phyloP scores from a whole-genome alignment of 1,140 invertebrate species.

The Brachionus asplanchnoidis region DNA sequence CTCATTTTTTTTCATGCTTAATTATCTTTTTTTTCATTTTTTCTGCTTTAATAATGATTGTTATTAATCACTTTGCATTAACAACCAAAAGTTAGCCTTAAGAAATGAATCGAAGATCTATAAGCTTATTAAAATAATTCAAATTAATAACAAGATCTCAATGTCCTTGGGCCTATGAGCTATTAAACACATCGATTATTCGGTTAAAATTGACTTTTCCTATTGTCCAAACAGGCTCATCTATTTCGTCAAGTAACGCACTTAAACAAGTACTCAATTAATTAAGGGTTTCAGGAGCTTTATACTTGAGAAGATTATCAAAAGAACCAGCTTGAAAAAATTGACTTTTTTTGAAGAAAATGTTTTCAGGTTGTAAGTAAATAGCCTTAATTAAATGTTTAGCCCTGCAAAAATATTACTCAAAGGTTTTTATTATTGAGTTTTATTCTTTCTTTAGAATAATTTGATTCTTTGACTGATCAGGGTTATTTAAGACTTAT shows the following conservation, averaged over 20 bases:
- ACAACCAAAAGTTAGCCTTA: conserved; percentile 6
- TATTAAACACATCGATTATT: conserved; percentile 20
- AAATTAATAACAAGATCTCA: not conserved
- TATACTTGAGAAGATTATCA: not conserved
- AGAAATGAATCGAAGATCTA: not conserved
- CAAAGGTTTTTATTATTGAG: not conserved
- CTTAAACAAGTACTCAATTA: not conserved
- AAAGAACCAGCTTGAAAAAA: not conserved
- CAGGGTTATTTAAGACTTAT: no score
- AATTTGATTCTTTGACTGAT: no score
- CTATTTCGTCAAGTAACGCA: conserved; percentile 11
- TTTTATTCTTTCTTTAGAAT: not conserved
- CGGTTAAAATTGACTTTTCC: not conserved
- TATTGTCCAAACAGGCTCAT: not conserved
- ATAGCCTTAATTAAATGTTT: not conserved
- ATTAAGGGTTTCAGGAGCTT: not conserved
- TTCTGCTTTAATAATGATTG: conserved; percentile 21
- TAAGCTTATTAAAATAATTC: conserved; percentile 16
- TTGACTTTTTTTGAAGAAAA: not conserved
- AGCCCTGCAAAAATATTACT: not conserved
- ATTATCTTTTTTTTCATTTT: conserved; percentile 15
- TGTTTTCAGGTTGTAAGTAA: not conserved
- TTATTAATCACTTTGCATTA: conserved; percentile 4
- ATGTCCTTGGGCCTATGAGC: not conserved
- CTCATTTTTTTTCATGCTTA: not conserved